A percentile compares a stretch with the other conserved stretches of the same genome.
phyloP scores from a whole-genome alignment of 1,140 invertebrate species.

The Drosophila persimilis region DNA sequence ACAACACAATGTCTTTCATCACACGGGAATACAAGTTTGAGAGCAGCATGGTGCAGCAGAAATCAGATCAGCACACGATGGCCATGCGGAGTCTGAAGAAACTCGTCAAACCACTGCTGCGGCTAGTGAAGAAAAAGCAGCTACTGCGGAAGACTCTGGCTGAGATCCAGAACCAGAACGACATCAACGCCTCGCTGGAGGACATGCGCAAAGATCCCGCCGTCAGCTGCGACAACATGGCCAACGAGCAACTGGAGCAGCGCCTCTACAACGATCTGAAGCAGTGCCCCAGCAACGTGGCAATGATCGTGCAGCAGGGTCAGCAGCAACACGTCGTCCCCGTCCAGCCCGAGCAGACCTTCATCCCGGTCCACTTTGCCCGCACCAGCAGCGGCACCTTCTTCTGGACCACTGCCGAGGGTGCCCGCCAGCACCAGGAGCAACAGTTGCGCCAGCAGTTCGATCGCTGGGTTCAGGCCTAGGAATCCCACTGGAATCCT shows the following conservation, averaged over 20 bases:
- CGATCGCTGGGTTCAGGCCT: slow-evolving; percentile 88
- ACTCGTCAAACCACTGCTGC: slow-evolving; percentile 83
- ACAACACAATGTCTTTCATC: slow-evolving; percentile 75
- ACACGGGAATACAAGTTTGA: slow-evolving; percentile 82
- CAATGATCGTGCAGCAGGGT: slow-evolving; percentile 86
- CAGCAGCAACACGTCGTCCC: slow-evolving; percentile 85
- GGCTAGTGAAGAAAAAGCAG: slow-evolving; percentile 84
- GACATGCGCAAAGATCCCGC: slow-evolving; percentile 81
- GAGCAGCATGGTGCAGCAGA: slow-evolving; percentile 56
- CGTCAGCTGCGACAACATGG: slow-evolving; percentile 84
- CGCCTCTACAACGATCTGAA: slow-evolving; percentile 86
- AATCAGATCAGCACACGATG: slow-evolving; percentile 76
- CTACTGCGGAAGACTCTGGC: slow-evolving; percentile 82
- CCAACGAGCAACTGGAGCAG: slow-evolving; percentile 86
- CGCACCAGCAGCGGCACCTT: slow-evolving; percentile 88
- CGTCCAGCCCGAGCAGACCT: slow-evolving; percentile 85
- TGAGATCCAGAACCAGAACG: slow-evolving; percentile 74
- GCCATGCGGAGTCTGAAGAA: slow-evolving; percentile 84
- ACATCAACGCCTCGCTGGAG: slow-evolving; percentile 83
- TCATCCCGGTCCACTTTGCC: slow-evolving; percentile 86
- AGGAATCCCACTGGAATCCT: slow-evolving; percentile 38
- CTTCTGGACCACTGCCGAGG: slow-evolving; percentile 86
- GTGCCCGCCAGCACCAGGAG: slow-evolving; percentile 68
- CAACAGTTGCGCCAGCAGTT: slow-evolving; percentile 84
- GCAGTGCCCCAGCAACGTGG: slow-evolving; percentile 84